Evolutionary conservation across 2,113 vertebrate species (phyloP), one percentile per base, ranked within the genome.

Genomic region (Vulpes vulpes): DNA sequence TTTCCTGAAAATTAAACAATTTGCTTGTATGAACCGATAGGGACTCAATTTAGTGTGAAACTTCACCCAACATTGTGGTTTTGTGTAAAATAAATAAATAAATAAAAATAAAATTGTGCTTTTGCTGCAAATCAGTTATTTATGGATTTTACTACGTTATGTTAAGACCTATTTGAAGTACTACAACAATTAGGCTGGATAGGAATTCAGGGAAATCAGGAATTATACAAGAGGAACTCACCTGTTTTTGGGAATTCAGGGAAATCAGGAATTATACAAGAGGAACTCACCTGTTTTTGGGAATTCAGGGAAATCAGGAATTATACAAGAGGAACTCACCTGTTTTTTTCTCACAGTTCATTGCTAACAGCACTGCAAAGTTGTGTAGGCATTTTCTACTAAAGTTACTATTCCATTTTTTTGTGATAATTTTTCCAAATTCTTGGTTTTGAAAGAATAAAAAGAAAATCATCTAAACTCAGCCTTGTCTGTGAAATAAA

Each of bases 401-500:
- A 30, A 83, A 20, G 11, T 67, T 43, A 32, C 15, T 35, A 35
- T 7, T 78, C 2, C 5, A 5, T 49, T 84, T 92, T 81, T 11
- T 43, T 84, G 19, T 67, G 22, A 59, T 81, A 25, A 23, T 51
- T 49, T 73, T 49, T 49, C 11, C 9, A 1, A 78, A 49, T 79
- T 92, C 16, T 2, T 79, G 32, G 25, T 57, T 92, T 89, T 89
- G 30, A 90, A 43, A 38, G 11, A 85, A 89, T 64, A 84, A 87
- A 71, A 84, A 84, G 43, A 73, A 55, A 69, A 7, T n/a, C 11
- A 64, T n/a, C 35, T 78, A 65, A 91, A 64, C 4, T 57, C 35
- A 71, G 19, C 14, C 27, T 89, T 71, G 14, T 89, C 79, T 71
- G 8, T 71, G 49, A n/a, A 80, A 95, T 35, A 38, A 62, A 89